Evolutionary conservation across 2,888 invertebrate species (phyloP).

Genomic region (Agriopis leucophaearia): DNA sequence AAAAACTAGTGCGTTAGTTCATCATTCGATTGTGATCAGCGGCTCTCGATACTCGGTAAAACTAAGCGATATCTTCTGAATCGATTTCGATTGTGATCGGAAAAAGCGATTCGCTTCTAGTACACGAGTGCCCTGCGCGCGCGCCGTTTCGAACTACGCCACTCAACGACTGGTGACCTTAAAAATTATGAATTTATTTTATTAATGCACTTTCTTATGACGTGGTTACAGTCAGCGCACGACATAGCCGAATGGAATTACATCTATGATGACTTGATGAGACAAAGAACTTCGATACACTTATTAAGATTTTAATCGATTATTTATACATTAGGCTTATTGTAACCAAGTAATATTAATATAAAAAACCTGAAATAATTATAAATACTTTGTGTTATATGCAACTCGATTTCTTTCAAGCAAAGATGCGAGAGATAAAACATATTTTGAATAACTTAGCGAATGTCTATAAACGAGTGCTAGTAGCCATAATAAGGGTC

Average conservation of each 20-base stretch:
- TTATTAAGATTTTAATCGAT: constrained; percentile 4
- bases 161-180: constrained; percentile 78
- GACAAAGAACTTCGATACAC: constrained; percentile 55
- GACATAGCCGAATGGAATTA: constrained; percentile 50
- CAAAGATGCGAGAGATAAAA: constrained; percentile 55
- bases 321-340: not conserved
- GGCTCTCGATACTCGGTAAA: constrained; percentile 67
- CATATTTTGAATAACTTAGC: not conserved
- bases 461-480: not conserved
- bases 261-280: constrained; percentile 50
- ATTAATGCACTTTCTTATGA: constrained; percentile 85
- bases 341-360: constrained; percentile 4
- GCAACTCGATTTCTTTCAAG: constrained; percentile 49
- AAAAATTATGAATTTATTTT: constrained; percentile 83
- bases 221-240: constrained; percentile 59
- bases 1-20: constrained; percentile 43
- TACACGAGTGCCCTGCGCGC: constrained; percentile 83
- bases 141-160: constrained; percentile 78
- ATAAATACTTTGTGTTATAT: constrained; percentile 21
- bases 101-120: constrained; percentile 80
- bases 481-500: constrained; percentile 76
- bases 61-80: constrained; percentile 78
- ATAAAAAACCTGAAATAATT: constrained; percentile 29
- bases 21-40: constrained; percentile 44
- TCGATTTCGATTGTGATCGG: constrained; percentile 65